Evolutionary conservation across 1,140 invertebrate species (phyloP), one percentile per base, ranked within the genome.

Genomic region (Notospermus geniculatus): DNA sequence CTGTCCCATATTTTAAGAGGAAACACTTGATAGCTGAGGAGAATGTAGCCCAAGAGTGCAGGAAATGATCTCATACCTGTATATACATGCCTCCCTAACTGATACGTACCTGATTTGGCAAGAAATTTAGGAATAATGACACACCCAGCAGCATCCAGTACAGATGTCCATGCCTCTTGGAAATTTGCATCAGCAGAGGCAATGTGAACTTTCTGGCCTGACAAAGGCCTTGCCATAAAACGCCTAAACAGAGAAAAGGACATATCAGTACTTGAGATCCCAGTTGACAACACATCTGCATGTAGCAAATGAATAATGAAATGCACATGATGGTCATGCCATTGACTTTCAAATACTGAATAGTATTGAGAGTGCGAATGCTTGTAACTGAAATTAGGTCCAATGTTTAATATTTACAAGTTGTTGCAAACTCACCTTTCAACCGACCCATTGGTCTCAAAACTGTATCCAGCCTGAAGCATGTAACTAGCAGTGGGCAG

Each of bases 391-490:
- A 25, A 57, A 45, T 13, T 19, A 36, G 2, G 7, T 39, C 9
- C 15, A 25, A 2, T 63, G 15, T 25, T 23, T 41, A 22, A 15
- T 25, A 23, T 28, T 57, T 22, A 43, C 19, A 19, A 46, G 29
- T 5, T 13, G 15, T 22, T 11, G 22, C 17, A 13, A 11, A 67
- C 70, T 62, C 63, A 78, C 77, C 74, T 68, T 69, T 78, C 74
- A 25, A 75, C 57, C 1, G 77, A 19, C 53, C 68, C 66, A 23
- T 69, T 70, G 39, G 71, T 75, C 43, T 80, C 71, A 11, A 81
- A 30, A 46, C 74, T 79, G 46, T 75, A 73, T 19, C 81, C 81
- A 56, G 79, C 74, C 56, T 76, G 80, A 52, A 82, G 56, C 2
- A 77, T 56, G 64, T 81, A 82, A 11, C 68, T 57, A 29, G 68